phyloP scores from a whole-genome alignment of 2,888 invertebrate species.

The Lepetodrilus schrolli region DNA sequence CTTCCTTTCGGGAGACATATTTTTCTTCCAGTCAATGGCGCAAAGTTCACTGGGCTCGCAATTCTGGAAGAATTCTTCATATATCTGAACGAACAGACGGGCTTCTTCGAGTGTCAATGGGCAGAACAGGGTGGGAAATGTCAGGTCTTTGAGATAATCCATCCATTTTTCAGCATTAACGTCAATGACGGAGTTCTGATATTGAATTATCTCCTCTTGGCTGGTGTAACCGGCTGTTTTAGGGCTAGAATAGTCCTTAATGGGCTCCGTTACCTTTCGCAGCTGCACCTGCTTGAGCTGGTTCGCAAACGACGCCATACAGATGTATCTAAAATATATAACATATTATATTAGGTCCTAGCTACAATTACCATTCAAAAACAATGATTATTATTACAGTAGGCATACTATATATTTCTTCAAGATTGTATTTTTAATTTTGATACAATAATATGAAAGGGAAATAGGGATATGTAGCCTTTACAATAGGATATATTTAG shows the following conservation, averaged over 20 bases:
- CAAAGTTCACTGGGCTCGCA: conserved; percentile 33
- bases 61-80: conserved; percentile 49
- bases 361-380: too few species aligned
- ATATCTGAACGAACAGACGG: conserved; percentile 53
- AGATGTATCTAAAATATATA: too few species aligned
- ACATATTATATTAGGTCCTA: too few species aligned
- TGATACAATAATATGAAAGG: not conserved
- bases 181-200: conserved; percentile 58
- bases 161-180: conserved; percentile 65
- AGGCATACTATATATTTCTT: too few species aligned
- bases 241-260: conserved; percentile 60
- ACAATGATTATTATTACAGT: too few species aligned
- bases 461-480: too few species aligned
- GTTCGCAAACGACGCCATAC: conserved; percentile 41
- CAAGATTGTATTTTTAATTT: not conserved
- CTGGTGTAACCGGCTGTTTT: conserved; percentile 58
- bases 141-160: conserved; percentile 49
- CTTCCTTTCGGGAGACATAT: conserved; percentile 42
- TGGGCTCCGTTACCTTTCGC: conserved; percentile 50
- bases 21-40: conserved; percentile 15
- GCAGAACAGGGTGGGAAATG: conserved; percentile 58
- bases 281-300: conserved; percentile 54
- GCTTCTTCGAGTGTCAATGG: conserved; percentile 55
- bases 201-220: conserved; percentile 53
- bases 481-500: too few species aligned